Evolutionary conservation across 2,888 invertebrate species (phyloP).

Genomic region (Polydrusus tereticollis): DNA sequence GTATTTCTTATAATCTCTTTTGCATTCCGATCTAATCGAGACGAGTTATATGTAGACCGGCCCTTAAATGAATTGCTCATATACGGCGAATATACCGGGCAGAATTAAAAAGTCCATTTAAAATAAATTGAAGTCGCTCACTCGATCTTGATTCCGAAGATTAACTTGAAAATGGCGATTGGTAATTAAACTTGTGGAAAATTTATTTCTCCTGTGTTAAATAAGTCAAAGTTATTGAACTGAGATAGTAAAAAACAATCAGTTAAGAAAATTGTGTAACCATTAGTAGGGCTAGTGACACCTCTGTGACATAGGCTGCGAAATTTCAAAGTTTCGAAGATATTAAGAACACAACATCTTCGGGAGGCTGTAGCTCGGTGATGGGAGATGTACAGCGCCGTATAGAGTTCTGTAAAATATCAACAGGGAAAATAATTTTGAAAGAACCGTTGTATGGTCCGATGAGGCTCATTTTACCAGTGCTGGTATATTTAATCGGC

Average conservation of each 20-base stretch:
- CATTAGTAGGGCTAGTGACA: no score
- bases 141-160: slow-evolving; percentile 39
- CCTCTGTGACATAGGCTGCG: no score
- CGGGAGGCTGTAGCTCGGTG: no score
- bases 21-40: slow-evolving; percentile 64
- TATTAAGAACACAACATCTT: no score
- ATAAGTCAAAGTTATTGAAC: not conserved
- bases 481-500: no score
- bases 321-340: no score
- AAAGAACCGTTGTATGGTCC: no score
- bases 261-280: not conserved
- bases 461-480: no score
- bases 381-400: no score
- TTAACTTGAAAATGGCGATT: slow-evolving; percentile 29
- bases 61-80: slow-evolving; percentile 48
- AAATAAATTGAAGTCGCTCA: slow-evolving; percentile 39
- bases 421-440: no score
- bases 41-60: slow-evolving; percentile 59
- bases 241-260: not conserved
- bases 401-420: no score
- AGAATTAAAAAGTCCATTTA: slow-evolving; percentile 43
- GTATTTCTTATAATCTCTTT: slow-evolving; percentile 57
- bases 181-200: slow-evolving; percentile 33
- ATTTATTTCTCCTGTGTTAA: not conserved
- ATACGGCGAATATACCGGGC: slow-evolving; percentile 34